Conservation (phyloP, 2,113 vertebrate species). For the Ammodramus savannarum region DNA sequence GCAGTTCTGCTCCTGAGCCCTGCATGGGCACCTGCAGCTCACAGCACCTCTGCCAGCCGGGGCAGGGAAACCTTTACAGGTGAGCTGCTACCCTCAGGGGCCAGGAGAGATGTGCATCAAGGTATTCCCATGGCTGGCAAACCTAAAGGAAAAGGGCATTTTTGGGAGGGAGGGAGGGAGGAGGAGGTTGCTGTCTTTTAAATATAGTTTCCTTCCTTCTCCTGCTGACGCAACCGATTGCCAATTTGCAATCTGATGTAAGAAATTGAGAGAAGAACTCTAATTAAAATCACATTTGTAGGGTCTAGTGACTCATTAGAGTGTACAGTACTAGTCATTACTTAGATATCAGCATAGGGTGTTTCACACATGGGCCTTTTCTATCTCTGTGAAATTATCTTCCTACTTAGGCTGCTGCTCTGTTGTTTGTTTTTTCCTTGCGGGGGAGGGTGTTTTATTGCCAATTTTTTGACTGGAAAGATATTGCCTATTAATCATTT, state of each 20-base stretch:
- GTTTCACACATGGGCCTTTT: not conserved
- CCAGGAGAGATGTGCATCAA: not conserved
- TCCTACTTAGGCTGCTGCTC: not conserved
- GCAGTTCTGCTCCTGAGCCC: not conserved
- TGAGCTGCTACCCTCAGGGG: not conserved
- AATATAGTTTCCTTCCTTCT: not conserved
- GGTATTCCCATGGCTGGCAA: not conserved
- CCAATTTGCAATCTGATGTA: not conserved
- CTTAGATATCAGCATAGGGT: not conserved
- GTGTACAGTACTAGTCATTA: not conserved
- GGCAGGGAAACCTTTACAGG: not conserved
- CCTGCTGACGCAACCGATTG: not conserved
- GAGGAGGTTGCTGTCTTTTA: not conserved
- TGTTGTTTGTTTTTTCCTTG: not conserved
- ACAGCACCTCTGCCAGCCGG: not conserved
- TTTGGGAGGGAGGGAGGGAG: rapidly evolving
- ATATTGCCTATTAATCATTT: not conserved
- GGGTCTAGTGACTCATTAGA: not conserved
- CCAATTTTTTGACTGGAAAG: not conserved
- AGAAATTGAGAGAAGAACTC: not conserved
- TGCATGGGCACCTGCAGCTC: not conserved
- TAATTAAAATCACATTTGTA: not conserved
- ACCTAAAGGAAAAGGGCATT: not conserved
- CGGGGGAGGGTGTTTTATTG: not conserved
- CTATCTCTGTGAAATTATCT: not conserved